Evolutionary conservation across 1,140 invertebrate genomes (phyloP).

Genomic region (Pemphigus obesinymphae): DNA sequence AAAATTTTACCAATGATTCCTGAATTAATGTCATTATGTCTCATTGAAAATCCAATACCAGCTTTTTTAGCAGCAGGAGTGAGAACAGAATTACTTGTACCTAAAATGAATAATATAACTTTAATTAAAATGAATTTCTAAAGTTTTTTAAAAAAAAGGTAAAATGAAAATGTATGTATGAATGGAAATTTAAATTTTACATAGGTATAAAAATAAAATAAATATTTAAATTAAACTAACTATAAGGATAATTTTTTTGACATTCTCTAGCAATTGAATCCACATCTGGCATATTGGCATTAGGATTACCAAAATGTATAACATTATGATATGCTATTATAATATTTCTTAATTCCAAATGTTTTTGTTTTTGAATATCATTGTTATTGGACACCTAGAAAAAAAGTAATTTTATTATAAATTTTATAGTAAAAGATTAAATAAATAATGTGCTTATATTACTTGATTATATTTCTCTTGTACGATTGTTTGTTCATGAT

Average conservation of each 20-base stretch:
- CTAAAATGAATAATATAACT: background rate
- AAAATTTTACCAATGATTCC: background rate
- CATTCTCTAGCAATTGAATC: background rate
- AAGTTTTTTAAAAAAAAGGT: background rate
- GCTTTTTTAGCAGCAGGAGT: conserved; percentile 75
- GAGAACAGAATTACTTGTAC: conserved; percentile 55
- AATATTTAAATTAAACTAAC: conserved; percentile 16
- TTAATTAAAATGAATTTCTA: background rate
- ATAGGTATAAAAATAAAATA: background rate
- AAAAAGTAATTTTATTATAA: conserved; percentile 17
- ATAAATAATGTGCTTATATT: background rate
- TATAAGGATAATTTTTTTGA: background rate
- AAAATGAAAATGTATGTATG: background rate
- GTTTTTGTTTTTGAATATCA: conserved; percentile 51
- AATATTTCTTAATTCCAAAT: conserved; percentile 53
- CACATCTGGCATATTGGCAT: conserved; percentile 48
- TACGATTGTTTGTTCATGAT: conserved; percentile 67
- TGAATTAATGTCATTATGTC: background rate
- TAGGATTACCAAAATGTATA: conserved; percentile 57
- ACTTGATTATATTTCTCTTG: conserved; percentile 74
- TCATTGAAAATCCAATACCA: conserved; percentile 71
- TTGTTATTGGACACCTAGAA: conserved; percentile 59
- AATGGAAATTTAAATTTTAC: background rate
- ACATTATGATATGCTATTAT: conserved; percentile 59
- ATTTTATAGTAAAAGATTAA: background rate